Base-by-base conservation (phyloP, 2,797 vertebrate genomes). In the Lophius americanus region DNA sequence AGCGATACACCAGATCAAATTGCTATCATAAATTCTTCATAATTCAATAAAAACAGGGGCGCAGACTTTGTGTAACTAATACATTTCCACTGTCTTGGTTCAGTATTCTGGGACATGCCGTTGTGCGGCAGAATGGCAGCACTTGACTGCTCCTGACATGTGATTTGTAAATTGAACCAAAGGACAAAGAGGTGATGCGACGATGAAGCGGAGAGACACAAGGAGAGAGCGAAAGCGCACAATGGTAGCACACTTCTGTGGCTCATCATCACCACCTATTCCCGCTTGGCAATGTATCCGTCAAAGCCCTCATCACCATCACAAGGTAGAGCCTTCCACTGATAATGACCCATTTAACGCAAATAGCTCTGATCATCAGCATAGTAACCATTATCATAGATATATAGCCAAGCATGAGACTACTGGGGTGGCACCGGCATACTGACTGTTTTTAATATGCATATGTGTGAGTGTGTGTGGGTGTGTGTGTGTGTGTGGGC, bases 341-440 rank as follows among this genome's bases (percentile, higher is more conserved):
- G 76, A 91, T 93, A 92, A 93, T 90, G 86, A 91, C 80, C 90
- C 88, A 92, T 93, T 93, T 92, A 91, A 89, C 90, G 91, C 87
- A 93, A 92, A 93, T 89, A 84, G 89, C 90, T 92, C 79, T 91
- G 79, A 90, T 91, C 87, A 87, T 86, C 86, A 88, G 88, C 74
- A 80, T 85, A 80, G 83, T 83, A 88, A 88, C 90, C 89, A 92
- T 89, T 91, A 91, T 83, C 80, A 70, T 47, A 84, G 83, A 91
- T 89, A 84, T 89, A 89, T 87, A 81, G 81, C 76, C 72, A 51
- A 70, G 81, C 76, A 79, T 76, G 78, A 73, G 76, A 85, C 83
- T 78, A 68, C 75, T 81, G 84, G 84, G 84, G 79, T 87, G 86
- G 93, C 89, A 85, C 90, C 83, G 82, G 80, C 79, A 85, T 85